phyloP scores from a whole-genome alignment of 2,797 vertebrate genomes.

The Amblyraja radiata region DNA sequence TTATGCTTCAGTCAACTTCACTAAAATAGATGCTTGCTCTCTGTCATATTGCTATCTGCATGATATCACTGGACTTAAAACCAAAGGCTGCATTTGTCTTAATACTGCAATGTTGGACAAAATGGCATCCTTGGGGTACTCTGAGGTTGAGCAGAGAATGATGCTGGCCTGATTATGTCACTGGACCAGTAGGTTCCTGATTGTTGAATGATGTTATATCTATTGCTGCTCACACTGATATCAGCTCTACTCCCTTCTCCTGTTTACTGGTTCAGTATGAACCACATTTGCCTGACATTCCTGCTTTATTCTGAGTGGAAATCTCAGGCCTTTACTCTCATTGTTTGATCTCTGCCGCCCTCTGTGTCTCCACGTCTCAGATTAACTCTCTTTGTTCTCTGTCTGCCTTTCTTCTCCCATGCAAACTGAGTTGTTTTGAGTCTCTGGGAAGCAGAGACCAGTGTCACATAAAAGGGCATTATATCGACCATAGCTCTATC shows the following conservation, averaged over 20 bases:
- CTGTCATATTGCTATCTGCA: neutral
- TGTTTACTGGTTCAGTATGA: conserved; percentile 23
- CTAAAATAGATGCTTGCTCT: neutral
- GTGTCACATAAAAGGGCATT: conserved; percentile 30
- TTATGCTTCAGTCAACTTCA: neutral
- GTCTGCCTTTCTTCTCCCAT: conserved; percentile 31
- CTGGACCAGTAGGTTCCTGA: neutral
- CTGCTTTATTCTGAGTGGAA: conserved; percentile 8
- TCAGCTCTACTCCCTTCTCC: neutral
- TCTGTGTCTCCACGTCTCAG: conserved; percentile 34
- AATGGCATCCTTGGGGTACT: neutral
- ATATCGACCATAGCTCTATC: conserved; percentile 21
- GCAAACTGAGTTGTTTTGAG: conserved; percentile 34
- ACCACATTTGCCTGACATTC: conserved; percentile 23
- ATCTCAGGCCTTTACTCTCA: conserved; percentile 28
- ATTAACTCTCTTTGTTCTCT: conserved; percentile 37
- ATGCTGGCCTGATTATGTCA: neutral
- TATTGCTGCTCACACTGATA: neutral
- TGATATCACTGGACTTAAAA: neutral
- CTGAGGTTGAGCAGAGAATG: neutral
- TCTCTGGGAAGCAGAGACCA: conserved; percentile 32
- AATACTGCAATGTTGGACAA: neutral
- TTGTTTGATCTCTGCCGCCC: conserved; percentile 31
- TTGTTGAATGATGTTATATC: neutral
- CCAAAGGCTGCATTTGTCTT: neutral